Evolutionary conservation across 2,113 vertebrate genomes (phyloP).

Genomic region (Trematomus loennbergii): DNA sequence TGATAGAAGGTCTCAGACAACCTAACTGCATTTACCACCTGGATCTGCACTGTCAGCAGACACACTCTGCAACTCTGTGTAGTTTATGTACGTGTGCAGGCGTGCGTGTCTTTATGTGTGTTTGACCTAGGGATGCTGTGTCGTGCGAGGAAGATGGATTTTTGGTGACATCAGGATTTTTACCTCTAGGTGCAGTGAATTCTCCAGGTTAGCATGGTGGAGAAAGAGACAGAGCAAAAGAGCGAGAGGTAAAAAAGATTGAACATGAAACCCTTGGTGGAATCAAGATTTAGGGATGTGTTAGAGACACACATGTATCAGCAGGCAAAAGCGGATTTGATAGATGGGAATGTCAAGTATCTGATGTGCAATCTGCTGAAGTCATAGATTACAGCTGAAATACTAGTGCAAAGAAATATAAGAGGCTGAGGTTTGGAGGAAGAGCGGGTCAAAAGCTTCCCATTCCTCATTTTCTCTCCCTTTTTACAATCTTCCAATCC

Average conservation of each 20-base stretch:
- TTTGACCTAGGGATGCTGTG: slow-evolving; percentile 63
- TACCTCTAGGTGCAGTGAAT: slow-evolving; percentile 63
- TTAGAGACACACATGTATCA: slow-evolving; percentile 54
- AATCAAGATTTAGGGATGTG: slow-evolving; percentile 64
- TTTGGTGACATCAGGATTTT: slow-evolving; percentile 74
- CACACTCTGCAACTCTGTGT: slow-evolving; percentile 23
- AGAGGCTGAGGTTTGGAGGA: slow-evolving; percentile 17
- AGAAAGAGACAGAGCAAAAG: slow-evolving; percentile 43
- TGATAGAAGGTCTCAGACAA: slow-evolving; percentile 68
- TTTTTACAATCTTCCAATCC: not conserved
- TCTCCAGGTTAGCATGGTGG: slow-evolving; percentile 61
- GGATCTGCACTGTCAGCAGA: slow-evolving; percentile 70
- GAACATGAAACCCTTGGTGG: slow-evolving; percentile 69
- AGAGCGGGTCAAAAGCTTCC: slow-evolving; percentile 33
- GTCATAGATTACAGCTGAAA: slow-evolving; percentile 31
- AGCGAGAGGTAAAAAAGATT: slow-evolving; percentile 55
- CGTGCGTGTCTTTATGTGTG: not conserved
- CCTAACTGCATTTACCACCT: slow-evolving; percentile 61
- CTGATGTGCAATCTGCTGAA: slow-evolving; percentile 54
- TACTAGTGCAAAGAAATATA: slow-evolving; percentile 31
- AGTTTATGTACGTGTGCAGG: not conserved
- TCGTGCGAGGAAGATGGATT: slow-evolving; percentile 58
- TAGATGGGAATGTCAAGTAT: slow-evolving; percentile 65
- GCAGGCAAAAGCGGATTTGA: slow-evolving; percentile 66
- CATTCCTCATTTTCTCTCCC: slow-evolving; percentile 13